Conservation (phyloP, 1,140 invertebrate species). For the Gerris buenoi region DNA sequence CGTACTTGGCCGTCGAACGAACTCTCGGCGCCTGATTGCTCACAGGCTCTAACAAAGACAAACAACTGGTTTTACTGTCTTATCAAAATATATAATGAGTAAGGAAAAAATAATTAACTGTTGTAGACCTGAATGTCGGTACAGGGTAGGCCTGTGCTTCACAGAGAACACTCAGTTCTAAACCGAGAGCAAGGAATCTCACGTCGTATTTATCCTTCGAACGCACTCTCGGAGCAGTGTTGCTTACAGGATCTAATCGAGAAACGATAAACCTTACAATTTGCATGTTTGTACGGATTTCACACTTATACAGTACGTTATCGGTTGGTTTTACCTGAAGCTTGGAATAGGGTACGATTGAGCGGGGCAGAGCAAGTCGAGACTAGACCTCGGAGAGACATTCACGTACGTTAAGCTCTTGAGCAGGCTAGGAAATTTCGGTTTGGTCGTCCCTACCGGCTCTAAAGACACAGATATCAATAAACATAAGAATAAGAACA, state of each 20-base stretch:
- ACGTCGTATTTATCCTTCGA: constrained; percentile 17
- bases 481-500: neutral
- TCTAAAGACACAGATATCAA: constrained; percentile 26
- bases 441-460: constrained; percentile 36
- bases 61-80: too few relatives aligned
- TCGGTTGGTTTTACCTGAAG: constrained; percentile 50
- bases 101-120: constrained; percentile 2
- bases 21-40: constrained; percentile 37
- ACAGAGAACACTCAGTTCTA: constrained; percentile 36
- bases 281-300: too few relatives aligned
- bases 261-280: too few relatives aligned
- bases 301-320: too few relatives aligned
- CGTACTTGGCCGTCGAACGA: constrained; percentile 31
- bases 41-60: constrained; percentile 34
- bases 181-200: constrained; percentile 7
- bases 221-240: constrained; percentile 35
- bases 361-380: constrained; percentile 45
- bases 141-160: constrained; percentile 48
- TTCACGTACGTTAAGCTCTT: constrained; percentile 28
- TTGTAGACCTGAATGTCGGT: constrained; percentile 46
- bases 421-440: constrained; percentile 36
- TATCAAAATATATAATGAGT: constrained; percentile 18
- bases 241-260: constrained; percentile 29
- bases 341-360: constrained; percentile 50
- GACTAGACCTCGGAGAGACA: constrained; percentile 27